Percentiles rank a stretch among this genome's conserved stretches.
These are phyloP conservation scores for Mus musculus DNA, from an alignment of 2,113 vertebrate genomes.

Conservation along the genomic window DNA sequence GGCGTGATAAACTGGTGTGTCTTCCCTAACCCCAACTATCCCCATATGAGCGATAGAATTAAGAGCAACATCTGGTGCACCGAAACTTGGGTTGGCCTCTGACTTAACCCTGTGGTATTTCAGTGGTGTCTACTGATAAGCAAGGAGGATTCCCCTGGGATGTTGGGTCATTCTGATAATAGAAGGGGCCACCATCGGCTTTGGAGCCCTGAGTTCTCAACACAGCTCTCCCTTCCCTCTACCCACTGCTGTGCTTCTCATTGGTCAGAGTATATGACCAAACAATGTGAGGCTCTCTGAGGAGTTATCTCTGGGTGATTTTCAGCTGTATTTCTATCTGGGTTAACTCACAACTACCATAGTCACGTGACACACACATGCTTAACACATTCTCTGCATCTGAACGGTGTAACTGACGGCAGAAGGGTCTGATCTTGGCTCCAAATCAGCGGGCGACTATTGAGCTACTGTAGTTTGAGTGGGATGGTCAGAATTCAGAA, in stretches of 20 bases:
- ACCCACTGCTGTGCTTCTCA: neutral
- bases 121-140: rapidly evolving
- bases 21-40: neutral
- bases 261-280: neutral
- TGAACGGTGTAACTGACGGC: neutral
- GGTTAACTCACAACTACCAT: neutral
- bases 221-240: neutral
- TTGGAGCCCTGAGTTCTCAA: neutral
- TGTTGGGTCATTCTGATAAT: neutral
- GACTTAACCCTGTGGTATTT: neutral
- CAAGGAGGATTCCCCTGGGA: neutral
- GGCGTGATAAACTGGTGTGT: neutral
- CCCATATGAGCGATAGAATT: neutral
- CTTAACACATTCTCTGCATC: neutral
- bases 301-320: neutral
- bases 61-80: neutral
- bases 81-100: neutral
- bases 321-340: neutral
- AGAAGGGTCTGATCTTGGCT: neutral
- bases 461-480: neutral
- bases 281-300: neutral
- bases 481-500: neutral
- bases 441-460: neutral
- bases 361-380: neutral
- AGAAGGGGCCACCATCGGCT: neutral